phyloP scores from a whole-genome alignment of 2,888 invertebrate species.

The Parochlus steinenii region DNA sequence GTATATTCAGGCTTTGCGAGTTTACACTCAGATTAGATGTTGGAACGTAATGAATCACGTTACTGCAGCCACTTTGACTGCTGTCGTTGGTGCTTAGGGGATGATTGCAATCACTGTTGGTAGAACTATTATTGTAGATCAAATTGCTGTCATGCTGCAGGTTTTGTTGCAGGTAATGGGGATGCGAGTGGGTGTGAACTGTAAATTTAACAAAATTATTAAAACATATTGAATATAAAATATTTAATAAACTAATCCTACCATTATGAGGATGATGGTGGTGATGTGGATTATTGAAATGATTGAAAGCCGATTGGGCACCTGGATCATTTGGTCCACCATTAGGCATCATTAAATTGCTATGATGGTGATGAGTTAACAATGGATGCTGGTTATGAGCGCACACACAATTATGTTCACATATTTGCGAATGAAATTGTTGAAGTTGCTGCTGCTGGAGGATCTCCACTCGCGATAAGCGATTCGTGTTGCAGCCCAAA shows the following conservation, averaged over 20 bases:
- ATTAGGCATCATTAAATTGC: no score
- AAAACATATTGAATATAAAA: no score
- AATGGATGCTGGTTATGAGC: constrained; percentile 24
- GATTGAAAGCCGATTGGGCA: no score
- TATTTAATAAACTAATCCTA: no score
- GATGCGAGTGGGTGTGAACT: no score
- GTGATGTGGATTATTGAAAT: no score
- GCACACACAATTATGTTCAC: constrained; percentile 28
- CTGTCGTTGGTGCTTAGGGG: constrained; percentile 8
- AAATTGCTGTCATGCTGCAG: constrained; percentile 11
- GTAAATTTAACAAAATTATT: no score
- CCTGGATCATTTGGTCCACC: no score
- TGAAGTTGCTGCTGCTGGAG: constrained; percentile 12
- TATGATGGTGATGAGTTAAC: constrained; percentile 4
- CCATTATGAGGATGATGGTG: no score
- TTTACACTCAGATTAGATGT: constrained; percentile 8
- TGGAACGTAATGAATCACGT: constrained; percentile 10
- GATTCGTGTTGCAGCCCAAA: constrained; percentile 3
- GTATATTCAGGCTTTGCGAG: constrained; percentile 9
- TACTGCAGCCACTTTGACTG: constrained; percentile 11
- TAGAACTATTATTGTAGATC: constrained; percentile 11
- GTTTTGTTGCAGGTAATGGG: neutral
- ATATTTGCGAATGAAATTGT: constrained; percentile 11
- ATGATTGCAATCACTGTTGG: constrained; percentile 12
- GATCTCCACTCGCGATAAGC: constrained; percentile 7